Base-by-base conservation (phyloP, 2,888 invertebrate species). In the Synanthedon vespiformis region DNA sequence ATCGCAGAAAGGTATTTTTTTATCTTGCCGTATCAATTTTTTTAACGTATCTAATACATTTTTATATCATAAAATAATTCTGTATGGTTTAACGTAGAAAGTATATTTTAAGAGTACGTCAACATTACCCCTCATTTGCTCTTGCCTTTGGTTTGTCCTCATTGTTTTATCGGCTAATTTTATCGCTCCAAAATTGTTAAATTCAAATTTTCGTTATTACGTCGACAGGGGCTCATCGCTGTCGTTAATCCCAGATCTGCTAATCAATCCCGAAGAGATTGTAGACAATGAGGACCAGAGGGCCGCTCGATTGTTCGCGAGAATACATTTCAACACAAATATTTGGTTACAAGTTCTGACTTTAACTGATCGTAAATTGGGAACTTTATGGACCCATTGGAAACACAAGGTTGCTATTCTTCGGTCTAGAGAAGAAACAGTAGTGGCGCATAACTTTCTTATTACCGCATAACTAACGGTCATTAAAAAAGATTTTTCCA, bases 341-440 rank as follows among this genome's bases (percentile, higher is more conserved):
- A 69, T 65, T 66, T 66, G 62, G 60, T 54, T 47, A 54, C 57
- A 66, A 70, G 64, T 69, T 63, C 54, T 57, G 55, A 65, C 61
- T 61, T 70, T 61, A 67, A 64, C 60, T 55, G 60, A 49, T 59
- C 61, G 62, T 70, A 65, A 70, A 67, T 60, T 57, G 64, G 65
- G 67, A 68, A 71, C 51, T 74, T 75, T 72, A 73, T 64, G 52
- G 56, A 50, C 56, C 57, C 54, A 61, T 68, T 63, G 62, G 56
- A 51, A 55, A 53, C 65, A 62, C 61, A 64, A 59, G 63, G 62
- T 62, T 49, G 44, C 44, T 44, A 13, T 44, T 40, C 13, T 44
- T 44, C 5, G 44, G 14, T 44, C 44, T 6, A 44, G 14, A 44
- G 3, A 44, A 44, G 44, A 13, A 14, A 14, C 44, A 44, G 44